phyloP scores from a whole-genome alignment of 2,888 invertebrate species.

The Agrochola lychnidis region DNA sequence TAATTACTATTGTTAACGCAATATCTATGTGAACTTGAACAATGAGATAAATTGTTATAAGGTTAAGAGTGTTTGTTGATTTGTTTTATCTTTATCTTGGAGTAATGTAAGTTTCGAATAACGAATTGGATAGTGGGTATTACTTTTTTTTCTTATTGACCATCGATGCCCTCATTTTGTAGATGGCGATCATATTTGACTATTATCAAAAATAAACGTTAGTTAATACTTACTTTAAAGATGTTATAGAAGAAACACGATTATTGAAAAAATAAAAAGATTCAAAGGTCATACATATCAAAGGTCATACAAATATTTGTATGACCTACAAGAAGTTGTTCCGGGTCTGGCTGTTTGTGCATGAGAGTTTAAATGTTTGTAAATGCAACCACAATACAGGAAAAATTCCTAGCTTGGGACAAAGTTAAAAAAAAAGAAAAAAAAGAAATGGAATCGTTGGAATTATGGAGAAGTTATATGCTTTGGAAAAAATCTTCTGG shows the following conservation, averaged over 20 bases:
- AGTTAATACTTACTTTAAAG: too few relatives aligned
- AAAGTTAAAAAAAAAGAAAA: too few relatives aligned
- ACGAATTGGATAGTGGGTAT: neutral
- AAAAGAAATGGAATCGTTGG: too few relatives aligned
- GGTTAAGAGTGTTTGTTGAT: conserved; percentile 19
- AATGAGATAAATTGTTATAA: conserved; percentile 5
- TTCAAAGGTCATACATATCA: too few relatives aligned
- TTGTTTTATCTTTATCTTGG: conserved; percentile 3
- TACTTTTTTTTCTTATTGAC: neutral
- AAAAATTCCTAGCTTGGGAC: too few relatives aligned
- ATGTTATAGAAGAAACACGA: too few relatives aligned
- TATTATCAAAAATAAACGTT: neutral
- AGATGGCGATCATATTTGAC: neutral
- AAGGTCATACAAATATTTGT: too few relatives aligned
- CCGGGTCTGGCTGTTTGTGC: too few relatives aligned
- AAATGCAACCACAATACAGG: too few relatives aligned
- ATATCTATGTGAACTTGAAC: conserved; percentile 38
- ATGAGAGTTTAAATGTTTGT: too few relatives aligned
- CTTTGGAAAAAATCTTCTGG: neutral
- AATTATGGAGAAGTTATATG: neutral
- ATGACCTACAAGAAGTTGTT: too few relatives aligned
- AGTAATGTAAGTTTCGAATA: neutral
- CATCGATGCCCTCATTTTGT: neutral
- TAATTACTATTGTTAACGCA: conserved; percentile 33
- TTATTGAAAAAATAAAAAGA: too few relatives aligned